phyloP scores from a whole-genome alignment of 2,797 vertebrate genomes.

The Pelobates cultripes region DNA sequence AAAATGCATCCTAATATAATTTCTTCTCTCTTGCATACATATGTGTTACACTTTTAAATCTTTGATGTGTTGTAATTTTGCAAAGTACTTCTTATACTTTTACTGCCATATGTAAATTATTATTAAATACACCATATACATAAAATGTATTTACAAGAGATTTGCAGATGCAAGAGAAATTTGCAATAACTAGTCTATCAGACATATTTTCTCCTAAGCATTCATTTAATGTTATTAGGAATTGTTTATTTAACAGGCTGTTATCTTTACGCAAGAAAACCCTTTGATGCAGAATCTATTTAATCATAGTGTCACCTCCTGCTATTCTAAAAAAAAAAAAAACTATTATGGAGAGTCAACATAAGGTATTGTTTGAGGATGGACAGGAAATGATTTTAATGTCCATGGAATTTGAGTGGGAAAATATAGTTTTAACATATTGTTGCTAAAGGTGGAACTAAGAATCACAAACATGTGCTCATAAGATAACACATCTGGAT shows the following conservation, averaged over 20 bases:
- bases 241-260: background rate
- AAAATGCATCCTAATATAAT: background rate
- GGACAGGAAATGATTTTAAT: too few species aligned
- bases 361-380: too few species aligned
- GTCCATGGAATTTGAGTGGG: too few species aligned
- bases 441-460: too few species aligned
- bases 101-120: conserved; percentile 1
- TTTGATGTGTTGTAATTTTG: background rate
- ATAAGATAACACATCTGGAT: too few species aligned
- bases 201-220: background rate
- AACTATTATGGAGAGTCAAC: too few species aligned
- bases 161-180: background rate
- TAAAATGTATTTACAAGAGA: background rate
- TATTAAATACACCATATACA: background rate
- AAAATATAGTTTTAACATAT: too few species aligned
- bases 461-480: too few species aligned
- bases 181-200: background rate
- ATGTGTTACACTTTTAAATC: background rate
- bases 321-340: too few species aligned
- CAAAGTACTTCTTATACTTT: background rate
- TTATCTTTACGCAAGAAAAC: too few species aligned
- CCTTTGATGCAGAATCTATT: too few species aligned
- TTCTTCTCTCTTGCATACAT: background rate
- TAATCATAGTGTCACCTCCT: too few species aligned
- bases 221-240: background rate